These are phyloP conservation scores for Pempheris klunzingeri DNA, from an alignment of 2,797 vertebrate species.

Conservation along the genomic window DNA sequence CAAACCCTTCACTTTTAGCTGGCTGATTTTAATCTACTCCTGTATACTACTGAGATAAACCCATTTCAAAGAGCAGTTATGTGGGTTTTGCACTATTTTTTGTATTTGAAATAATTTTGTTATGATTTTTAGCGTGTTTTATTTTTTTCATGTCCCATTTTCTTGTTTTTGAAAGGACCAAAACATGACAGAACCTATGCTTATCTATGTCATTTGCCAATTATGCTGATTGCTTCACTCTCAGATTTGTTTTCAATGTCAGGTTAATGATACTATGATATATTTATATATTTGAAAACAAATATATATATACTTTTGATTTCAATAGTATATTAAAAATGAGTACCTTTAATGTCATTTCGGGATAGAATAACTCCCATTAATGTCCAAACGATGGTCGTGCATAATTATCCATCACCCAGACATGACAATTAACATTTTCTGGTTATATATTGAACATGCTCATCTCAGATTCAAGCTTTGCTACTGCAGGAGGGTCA, in stretches of 20 bases:
- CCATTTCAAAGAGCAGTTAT: slow-evolving; percentile 52
- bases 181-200: slow-evolving; percentile 81
- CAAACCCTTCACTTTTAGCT: slow-evolving; percentile 55
- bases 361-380: slow-evolving; percentile 81
- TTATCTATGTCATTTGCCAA: slow-evolving; percentile 81
- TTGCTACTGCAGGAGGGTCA: slow-evolving; percentile 65
- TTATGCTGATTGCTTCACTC: slow-evolving; percentile 87
- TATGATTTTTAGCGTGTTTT: slow-evolving; percentile 67
- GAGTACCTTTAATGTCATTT: slow-evolving; percentile 88
- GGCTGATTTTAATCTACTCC: slow-evolving; percentile 49
- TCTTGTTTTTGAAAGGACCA: slow-evolving; percentile 84
- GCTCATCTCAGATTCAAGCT: slow-evolving; percentile 63
- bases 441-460: slow-evolving; percentile 65
- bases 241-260: slow-evolving; percentile 91
- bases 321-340: slow-evolving; percentile 89
- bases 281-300: slow-evolving; percentile 92
- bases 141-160: slow-evolving; percentile 58
- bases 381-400: slow-evolving; percentile 80
- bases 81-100: slow-evolving; percentile 86
- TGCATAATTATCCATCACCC: slow-evolving; percentile 88
- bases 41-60: slow-evolving; percentile 72
- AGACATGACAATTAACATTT: slow-evolving; percentile 74
- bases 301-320: slow-evolving; percentile 87
- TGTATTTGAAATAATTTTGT: slow-evolving; percentile 74
- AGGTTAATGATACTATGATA: slow-evolving; percentile 86